phyloP scores from a whole-genome alignment of 2,113 vertebrate species.

The Phaethornis superciliosus region DNA sequence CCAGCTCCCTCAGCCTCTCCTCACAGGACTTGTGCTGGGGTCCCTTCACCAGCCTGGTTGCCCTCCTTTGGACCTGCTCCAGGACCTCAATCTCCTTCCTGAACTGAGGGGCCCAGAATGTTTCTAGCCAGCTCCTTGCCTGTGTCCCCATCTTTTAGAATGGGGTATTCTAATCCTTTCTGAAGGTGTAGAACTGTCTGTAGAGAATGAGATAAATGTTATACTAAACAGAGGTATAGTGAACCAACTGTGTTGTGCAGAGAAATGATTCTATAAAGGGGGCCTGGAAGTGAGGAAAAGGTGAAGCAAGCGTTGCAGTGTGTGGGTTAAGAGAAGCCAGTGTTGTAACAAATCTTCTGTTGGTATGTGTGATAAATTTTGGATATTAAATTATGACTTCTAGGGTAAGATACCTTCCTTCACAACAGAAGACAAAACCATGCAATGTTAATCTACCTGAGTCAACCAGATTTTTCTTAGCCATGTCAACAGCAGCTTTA shows the following conservation, averaged over 20 bases:
- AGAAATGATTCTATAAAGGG: neutral
- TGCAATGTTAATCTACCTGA: neutral
- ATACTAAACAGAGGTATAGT: neutral
- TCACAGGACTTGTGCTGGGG: no score
- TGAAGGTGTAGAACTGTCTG: neutral
- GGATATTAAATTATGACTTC: neutral
- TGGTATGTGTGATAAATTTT: neutral
- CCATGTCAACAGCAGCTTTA: neutral
- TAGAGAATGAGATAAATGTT: neutral
- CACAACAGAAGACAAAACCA: neutral
- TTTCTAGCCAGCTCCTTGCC: neutral
- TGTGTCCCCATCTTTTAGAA: neutral
- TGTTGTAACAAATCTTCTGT: neutral
- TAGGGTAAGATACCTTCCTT: neutral
- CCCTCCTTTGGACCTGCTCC: no score
- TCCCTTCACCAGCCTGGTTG: no score
- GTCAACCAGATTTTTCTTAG: neutral
- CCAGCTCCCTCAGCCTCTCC: no score
- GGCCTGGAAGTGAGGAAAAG: neutral
- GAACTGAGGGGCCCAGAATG: no score
- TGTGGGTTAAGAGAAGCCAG: neutral
- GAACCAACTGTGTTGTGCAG: neutral
- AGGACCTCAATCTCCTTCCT: no score
- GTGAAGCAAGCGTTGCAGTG: neutral
- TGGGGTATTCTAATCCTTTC: neutral